Evolutionary conservation across 2,113 vertebrate genomes (phyloP).

Genomic region (Holacanthus passer): DNA sequence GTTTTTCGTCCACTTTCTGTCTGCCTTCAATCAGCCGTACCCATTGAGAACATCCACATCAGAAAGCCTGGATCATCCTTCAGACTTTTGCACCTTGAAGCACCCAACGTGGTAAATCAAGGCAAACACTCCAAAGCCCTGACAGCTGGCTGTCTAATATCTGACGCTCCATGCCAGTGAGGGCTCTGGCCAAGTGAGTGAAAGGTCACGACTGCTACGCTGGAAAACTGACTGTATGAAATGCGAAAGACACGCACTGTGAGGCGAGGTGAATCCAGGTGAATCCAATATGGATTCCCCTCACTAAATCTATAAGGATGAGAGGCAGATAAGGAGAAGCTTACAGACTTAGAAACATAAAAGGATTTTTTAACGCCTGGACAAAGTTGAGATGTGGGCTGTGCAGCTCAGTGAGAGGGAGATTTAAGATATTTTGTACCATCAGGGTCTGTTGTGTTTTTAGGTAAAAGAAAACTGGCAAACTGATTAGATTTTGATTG

Average conservation of each 20-base stretch:
- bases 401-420: background rate
- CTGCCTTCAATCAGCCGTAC: constrained; percentile 6
- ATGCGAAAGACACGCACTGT: background rate
- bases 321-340: background rate
- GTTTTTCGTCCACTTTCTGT: background rate
- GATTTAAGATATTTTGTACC: background rate
- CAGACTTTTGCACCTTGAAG: constrained; percentile 4
- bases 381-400: constrained; percentile 14
- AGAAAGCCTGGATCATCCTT: constrained; percentile 11
- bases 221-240: background rate
- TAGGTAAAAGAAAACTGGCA: background rate
- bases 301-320: background rate
- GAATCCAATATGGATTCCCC: background rate
- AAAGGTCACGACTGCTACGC: constrained; percentile 29
- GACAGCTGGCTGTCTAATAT: constrained; percentile 11
- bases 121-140: constrained; percentile 23
- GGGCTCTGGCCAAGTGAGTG: constrained; percentile 20
- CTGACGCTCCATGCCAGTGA: background rate
- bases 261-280: constrained; percentile 32
- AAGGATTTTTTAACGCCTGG: background rate
- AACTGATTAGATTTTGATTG: background rate
- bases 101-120: constrained; percentile 10
- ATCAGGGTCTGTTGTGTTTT: background rate
- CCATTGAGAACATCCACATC: constrained; percentile 12
- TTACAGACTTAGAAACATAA: background rate